Evolutionary conservation across 1,140 invertebrate genomes (phyloP), one percentile per base, ranked within the genome.

Genomic region (Pogonognathellus flavescens): DNA sequence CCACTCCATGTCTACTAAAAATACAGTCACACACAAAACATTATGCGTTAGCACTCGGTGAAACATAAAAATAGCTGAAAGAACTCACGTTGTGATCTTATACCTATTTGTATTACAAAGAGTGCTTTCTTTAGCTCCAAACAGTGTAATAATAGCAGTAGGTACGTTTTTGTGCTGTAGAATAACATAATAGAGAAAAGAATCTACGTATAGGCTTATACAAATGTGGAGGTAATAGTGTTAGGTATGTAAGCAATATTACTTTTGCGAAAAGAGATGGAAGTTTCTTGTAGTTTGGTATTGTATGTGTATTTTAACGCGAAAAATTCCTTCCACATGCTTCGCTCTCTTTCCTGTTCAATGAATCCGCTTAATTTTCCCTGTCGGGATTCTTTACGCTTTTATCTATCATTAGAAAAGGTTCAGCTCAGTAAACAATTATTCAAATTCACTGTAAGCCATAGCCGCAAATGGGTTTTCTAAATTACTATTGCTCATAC

Each of bases 351-450:
- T 76, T 76, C 70, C 41, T 18, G n/a, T 76, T 76, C 70, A 76
- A 76, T 76, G 25, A 76, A 76, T 76, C 25, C 49, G 70, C 49
- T 76, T 76, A 76, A 76, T 76, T 76, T 50, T 76, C 70, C 41
- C 70, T n/a, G 25, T 76, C 70, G 41, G 70, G 16, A 76, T 50
- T 76, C 70, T 50, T 76, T 50, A 49, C 31, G 25, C 31, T 76
- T 41, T 76, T 76, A 76, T 76, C 70, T 76, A 76, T 76, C 70
- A 25, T 25, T 76, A 31, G 22, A 41, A 76, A 76, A 76, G n/a
- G 41, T 66, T 66, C 62, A 66, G 62, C 31, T 76, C 31, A 50
- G 25, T 16, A 76, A 76, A 76, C 70, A 76, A 76, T 76, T 76
- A 76, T 41, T 76, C 70, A 76, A 76, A 76, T 76, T 66, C 62